Conservation (phyloP, 2,888 invertebrate genomes). For the Chesias legatella region DNA sequence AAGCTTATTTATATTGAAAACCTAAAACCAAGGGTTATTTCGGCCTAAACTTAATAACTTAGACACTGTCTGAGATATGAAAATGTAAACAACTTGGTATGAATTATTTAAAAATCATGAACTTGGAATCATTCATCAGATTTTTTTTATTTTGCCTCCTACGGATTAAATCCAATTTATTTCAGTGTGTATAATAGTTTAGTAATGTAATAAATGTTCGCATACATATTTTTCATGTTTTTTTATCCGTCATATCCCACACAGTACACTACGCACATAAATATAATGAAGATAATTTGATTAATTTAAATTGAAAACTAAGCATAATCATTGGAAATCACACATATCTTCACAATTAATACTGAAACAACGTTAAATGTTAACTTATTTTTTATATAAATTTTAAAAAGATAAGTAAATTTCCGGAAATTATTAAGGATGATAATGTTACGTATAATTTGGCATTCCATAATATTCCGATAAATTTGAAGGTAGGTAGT, state of each 20-base stretch:
- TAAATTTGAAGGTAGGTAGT: constrained; percentile 5
- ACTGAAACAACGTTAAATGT: constrained; percentile 18
- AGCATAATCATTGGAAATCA: constrained; percentile 12
- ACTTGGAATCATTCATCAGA: too few relatives aligned
- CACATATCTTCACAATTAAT: constrained; percentile 24
- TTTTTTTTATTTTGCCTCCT: too few relatives aligned
- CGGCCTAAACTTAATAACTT: constrained; percentile 48
- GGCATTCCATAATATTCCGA: constrained; percentile 12
- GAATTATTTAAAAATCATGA: too few relatives aligned
- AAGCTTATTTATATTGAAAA: constrained; percentile 14
- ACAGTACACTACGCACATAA: too few relatives aligned
- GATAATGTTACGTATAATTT: constrained; percentile 20
- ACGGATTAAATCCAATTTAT: too few relatives aligned
- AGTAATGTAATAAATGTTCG: neutral
- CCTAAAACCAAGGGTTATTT: constrained; percentile 57
- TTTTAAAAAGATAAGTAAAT: neutral
- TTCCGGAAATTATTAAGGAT: too few relatives aligned
- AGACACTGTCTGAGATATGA: neutral
- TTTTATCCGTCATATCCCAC: neutral
- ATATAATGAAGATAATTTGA: too few relatives aligned
- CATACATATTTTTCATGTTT: neutral
- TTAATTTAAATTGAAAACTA: too few relatives aligned
- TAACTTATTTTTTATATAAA: neutral
- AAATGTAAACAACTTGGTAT: too few relatives aligned
- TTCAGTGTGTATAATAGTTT: too few relatives aligned